These are phyloP conservation scores for Phrynosoma platyrhinos DNA, from an alignment of 2,113 vertebrate species.

Conservation along the genomic window DNA sequence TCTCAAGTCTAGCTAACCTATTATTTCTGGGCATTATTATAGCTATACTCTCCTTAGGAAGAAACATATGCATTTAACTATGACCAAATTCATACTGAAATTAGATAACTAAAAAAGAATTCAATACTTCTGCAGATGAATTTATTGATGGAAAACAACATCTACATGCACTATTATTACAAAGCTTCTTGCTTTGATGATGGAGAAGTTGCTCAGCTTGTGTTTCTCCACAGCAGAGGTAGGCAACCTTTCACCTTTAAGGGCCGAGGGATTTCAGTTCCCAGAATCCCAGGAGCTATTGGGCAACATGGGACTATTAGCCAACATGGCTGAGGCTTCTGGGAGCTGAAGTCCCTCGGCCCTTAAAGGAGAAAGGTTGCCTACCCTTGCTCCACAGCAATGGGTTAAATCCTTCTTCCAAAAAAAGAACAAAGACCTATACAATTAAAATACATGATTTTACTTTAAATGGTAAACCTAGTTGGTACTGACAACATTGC, in stretches of 20 bases:
- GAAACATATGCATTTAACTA: not conserved
- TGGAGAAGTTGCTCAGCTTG: not conserved
- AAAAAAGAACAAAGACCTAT: not conserved
- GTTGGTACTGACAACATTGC: not conserved
- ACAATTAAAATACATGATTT: not conserved
- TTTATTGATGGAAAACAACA: not conserved
- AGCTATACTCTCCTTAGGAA: not conserved
- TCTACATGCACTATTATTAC: not conserved
- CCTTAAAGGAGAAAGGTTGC: too few species aligned
- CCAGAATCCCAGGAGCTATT: too few species aligned
- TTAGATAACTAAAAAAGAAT: not conserved
- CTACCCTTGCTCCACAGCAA: too few species aligned
- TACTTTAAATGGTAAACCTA: not conserved
- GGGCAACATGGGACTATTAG: too few species aligned
- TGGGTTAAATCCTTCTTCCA: not conserved
- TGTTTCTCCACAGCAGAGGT: not conserved
- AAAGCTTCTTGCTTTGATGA: not conserved
- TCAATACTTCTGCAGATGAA: not conserved
- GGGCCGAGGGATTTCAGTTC: too few species aligned
- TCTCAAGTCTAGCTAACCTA: not conserved
- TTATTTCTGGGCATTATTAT: constrained; percentile 23
- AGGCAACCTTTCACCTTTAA: too few species aligned
- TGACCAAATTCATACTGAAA: not conserved
- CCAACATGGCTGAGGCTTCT: too few species aligned
- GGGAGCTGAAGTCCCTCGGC: too few species aligned